These are phyloP conservation scores for Anthophora plumipes DNA, from an alignment of 2,888 invertebrate species.

Conservation along the genomic window DNA sequence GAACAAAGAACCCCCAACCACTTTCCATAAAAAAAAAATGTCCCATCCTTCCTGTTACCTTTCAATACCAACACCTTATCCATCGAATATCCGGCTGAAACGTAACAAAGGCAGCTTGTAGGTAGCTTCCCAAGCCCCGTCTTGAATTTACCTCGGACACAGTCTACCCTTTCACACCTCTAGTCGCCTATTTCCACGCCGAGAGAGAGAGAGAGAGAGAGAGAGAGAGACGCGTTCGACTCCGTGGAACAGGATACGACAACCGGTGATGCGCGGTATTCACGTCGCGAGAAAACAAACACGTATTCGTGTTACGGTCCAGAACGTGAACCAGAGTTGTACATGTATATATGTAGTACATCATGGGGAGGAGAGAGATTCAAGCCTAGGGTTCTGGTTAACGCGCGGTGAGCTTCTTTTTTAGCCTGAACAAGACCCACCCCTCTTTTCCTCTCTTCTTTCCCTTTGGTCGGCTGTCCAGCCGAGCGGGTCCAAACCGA, in stretches of 20 bases:
- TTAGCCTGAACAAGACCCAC: conserved; percentile 2
- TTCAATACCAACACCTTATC: not conserved
- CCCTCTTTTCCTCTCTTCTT: not conserved
- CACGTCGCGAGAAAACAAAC: conserved; percentile 66
- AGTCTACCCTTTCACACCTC: not conserved
- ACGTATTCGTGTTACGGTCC: conserved; percentile 56
- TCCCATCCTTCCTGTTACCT: too few relatives aligned
- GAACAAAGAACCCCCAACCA: too few relatives aligned
- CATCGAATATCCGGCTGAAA: not conserved
- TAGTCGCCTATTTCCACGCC: conserved; percentile 8
- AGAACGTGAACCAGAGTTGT: conserved; percentile 43
- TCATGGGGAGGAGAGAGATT: not conserved
- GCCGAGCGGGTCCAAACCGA: conserved; percentile 20
- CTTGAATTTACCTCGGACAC: not conserved
- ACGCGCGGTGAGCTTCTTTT: conserved; percentile 33
- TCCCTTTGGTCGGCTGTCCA: not conserved
- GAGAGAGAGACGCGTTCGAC: too few relatives aligned
- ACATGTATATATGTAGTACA: too few relatives aligned
- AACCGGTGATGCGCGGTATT: conserved; percentile 50
- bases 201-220: too few relatives aligned
- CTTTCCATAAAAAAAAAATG: too few relatives aligned
- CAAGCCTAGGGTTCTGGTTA: not conserved
- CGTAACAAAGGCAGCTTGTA: not conserved
- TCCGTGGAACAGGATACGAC: conserved; percentile 55
- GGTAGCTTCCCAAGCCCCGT: not conserved